A percentile compares a stretch with the other conserved stretches of the same genome.
Conservation (phyloP, 2,797 vertebrate genomes). For the Paramormyrops hopkinsi region DNA sequence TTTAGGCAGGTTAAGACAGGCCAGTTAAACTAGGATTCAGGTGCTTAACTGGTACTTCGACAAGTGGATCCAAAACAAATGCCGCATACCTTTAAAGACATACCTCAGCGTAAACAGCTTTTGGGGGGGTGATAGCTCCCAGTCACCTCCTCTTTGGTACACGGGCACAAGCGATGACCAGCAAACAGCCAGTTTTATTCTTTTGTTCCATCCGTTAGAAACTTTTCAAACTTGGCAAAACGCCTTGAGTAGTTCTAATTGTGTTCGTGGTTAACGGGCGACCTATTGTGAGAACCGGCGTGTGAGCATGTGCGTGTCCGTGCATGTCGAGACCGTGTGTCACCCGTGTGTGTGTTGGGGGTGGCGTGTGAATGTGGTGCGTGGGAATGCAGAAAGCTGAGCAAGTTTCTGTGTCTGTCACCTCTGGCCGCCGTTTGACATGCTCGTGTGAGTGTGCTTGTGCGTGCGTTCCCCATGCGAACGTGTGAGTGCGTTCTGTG, state of each 20-base stretch:
- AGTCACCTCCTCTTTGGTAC: neutral
- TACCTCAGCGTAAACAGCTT: constrained; percentile 39
- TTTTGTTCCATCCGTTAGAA: constrained; percentile 35
- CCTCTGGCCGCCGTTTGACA: neutral
- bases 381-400: neutral
- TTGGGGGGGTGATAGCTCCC: constrained; percentile 44
- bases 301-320: neutral
- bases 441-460: neutral
- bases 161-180: constrained; percentile 26
- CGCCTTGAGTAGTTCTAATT: neutral
- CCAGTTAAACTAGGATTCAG: constrained; percentile 22
- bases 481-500: neutral
- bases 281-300: neutral
- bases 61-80: constrained; percentile 32
- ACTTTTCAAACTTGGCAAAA: constrained; percentile 12
- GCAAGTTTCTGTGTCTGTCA: neutral
- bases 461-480: neutral
- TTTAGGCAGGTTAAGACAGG: constrained; percentile 43
- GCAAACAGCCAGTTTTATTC: constrained; percentile 39
- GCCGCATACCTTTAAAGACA: constrained; percentile 39
- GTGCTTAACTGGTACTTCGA: constrained; percentile 43
- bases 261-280: neutral
- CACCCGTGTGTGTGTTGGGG: neutral
- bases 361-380: neutral
- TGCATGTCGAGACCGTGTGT: neutral